Base-by-base conservation (phyloP, 2,113 vertebrate species). In the Rhineura floridana region DNA sequence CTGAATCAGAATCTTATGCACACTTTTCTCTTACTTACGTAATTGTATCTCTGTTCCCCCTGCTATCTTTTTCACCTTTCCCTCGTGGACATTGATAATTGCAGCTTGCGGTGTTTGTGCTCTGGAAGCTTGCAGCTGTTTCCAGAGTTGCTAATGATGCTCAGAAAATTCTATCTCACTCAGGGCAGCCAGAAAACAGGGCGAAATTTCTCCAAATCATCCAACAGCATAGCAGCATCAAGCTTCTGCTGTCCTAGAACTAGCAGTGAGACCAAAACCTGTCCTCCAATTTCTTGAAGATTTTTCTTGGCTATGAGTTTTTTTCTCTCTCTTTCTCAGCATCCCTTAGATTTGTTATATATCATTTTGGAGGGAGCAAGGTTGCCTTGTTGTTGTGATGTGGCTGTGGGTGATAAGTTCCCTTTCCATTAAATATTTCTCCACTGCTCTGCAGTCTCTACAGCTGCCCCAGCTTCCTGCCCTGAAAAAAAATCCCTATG, bases 111-210 rank as follows among this genome's bases (percentile, higher is more conserved):
- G 85, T 91, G 0, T 88, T 78, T 69, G 59, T 69, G 19, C 25
- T 78, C 25, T 39, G 28, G 73, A 79, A 78, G 46, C 11, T 46
- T 79, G 75, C 81, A 84, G 81, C 82, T 89, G 73, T 79, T 84
- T 75, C 48, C 36, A 46, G 21, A 77, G 1, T 46, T 87, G 84
- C 10, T 90, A 76, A 84, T 1, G 79, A 36, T 17, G 44, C 78
- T 88, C 62, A 6, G 69, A 85, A 85, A 75, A 75, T 0, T 3
- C 0, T 76, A 3, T 25, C 0, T 44, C 13, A 78, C 0, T 44
- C 13, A 78, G 11, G 1, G 9, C 2, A 70, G 48, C 63, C 21
- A 81, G 70, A 48, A 86, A 1, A 0, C 80, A 69, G 67, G 1
- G 2, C 13, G 55, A 8, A 0, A 87, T 4, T 88, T 59, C 44